A percentile compares a stretch with the other conserved stretches of the same genome.
These are phyloP conservation scores for Geotrypetes seraphini DNA, from an alignment of 2,797 vertebrate genomes.

Conservation along the genomic window DNA sequence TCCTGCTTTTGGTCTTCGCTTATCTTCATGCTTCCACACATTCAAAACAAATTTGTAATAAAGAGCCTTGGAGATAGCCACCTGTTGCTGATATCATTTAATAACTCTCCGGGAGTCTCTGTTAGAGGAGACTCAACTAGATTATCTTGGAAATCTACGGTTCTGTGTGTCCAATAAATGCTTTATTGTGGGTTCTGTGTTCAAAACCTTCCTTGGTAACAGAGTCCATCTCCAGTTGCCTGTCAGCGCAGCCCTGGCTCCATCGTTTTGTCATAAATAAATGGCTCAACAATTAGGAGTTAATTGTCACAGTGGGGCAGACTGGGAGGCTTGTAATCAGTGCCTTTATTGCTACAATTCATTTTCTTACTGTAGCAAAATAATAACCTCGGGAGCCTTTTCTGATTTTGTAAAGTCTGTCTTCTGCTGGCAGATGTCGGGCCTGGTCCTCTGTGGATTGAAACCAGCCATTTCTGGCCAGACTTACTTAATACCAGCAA, in stretches of 20 bases:
- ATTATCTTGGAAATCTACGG: conserved; percentile 30
- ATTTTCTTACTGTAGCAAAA: conserved; percentile 54
- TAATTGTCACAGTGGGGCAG: conserved; percentile 57
- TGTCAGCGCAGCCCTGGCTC: conserved; percentile 32
- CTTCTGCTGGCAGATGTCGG: conserved; percentile 21
- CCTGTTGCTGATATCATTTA: conserved; percentile 23
- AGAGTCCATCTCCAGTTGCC: conserved; percentile 37
- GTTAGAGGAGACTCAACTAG: conserved; percentile 26
- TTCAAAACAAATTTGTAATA: conserved; percentile 14
- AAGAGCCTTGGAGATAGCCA: conserved; percentile 18
- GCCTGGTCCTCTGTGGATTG: conserved; percentile 25
- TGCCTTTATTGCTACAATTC: conserved; percentile 45
- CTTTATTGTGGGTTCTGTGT: conserved; percentile 18
- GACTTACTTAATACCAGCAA: conserved; percentile 26
- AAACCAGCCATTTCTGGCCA: conserved; percentile 30
- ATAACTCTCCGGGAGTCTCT: conserved; percentile 17
- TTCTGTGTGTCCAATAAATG: conserved; percentile 37
- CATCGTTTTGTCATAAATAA: conserved; percentile 47
- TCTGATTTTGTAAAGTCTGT: conserved; percentile 30
- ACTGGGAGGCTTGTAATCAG: conserved; percentile 40
- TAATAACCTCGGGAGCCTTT: conserved; percentile 45
- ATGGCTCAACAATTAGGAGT: conserved; percentile 47
- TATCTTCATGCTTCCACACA: conserved; percentile 22
- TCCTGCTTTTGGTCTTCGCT: conserved; percentile 11
- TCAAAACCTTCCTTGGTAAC: conserved; percentile 29